A percentile compares a stretch with the other conserved stretches of the same genome.
Evolutionary conservation across 2,888 invertebrate species (phyloP).

Genomic region (Caenorhabditis panamensis): DNA sequence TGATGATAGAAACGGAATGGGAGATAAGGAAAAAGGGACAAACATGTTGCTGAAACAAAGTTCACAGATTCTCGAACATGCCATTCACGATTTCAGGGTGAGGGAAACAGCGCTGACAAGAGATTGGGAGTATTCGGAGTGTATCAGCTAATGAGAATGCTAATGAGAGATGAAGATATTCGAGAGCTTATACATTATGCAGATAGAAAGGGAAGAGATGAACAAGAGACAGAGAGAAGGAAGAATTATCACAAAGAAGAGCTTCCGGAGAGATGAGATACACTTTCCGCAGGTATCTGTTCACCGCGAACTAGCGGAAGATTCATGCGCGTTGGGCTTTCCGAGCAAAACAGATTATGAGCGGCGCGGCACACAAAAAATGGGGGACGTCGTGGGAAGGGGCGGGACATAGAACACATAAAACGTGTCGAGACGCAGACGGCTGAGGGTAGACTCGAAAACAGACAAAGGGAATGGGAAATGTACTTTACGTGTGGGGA

Average conservation of each 20-base stretch:
- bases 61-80: constrained; percentile 17
- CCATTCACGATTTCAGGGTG: too few species aligned
- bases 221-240: neutral
- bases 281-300: constrained; percentile 18
- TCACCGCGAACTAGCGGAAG: neutral
- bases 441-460: constrained; percentile 1
- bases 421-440: constrained; percentile 36
- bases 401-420: constrained; percentile 31
- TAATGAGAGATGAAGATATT: neutral
- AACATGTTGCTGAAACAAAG: constrained; percentile 12
- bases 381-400: constrained; percentile 20
- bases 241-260: neutral
- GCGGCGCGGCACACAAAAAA: constrained; percentile 39
- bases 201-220: too few species aligned
- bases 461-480: neutral
- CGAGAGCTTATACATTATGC: too few species aligned
- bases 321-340: constrained; percentile 7
- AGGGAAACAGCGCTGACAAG: too few species aligned
- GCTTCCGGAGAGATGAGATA: constrained; percentile 11
- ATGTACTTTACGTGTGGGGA: constrained; percentile 1
- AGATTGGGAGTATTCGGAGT: neutral
- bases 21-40: constrained; percentile 15
- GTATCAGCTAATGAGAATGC: neutral
- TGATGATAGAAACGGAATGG: neutral
- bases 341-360: constrained; percentile 47